Evolutionary conservation across 2,113 vertebrate species (phyloP).

Genomic region (Pseudolaguvia tuberculata): DNA sequence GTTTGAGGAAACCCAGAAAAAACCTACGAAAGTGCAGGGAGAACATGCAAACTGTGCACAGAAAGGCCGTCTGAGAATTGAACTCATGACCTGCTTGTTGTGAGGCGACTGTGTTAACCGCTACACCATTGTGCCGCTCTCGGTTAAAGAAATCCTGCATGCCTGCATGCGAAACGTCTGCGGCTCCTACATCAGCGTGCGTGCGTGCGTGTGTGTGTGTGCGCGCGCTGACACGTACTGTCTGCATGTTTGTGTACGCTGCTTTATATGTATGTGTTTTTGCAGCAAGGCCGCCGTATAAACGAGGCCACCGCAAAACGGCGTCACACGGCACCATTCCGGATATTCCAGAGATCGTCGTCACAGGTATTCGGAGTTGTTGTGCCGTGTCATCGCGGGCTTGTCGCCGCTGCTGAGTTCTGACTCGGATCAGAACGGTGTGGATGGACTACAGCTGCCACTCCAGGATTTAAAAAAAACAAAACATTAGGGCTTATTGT

Average conservation of each 20-base stretch:
- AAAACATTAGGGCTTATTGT: not conserved
- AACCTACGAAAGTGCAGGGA: too few relatives aligned
- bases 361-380: conserved; percentile 88
- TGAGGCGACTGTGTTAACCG: too few relatives aligned
- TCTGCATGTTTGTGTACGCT: conserved; percentile 86
- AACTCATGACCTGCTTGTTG: too few relatives aligned
- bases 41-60: too few relatives aligned
- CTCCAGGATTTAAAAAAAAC: conserved; percentile 71
- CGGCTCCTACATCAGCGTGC: conserved; percentile 48
- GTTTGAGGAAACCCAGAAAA: too few relatives aligned
- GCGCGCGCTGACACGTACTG: conserved; percentile 61
- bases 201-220: conserved; percentile 58
- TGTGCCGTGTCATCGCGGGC: conserved; percentile 48
- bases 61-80: too few relatives aligned
- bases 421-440: conserved; percentile 31
- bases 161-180: not conserved
- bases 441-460: conserved; percentile 70
- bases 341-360: conserved; percentile 99
- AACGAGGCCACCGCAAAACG: conserved; percentile 99
- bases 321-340: conserved; percentile 99
- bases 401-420: not conserved
- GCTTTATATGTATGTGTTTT: conserved; percentile 89
- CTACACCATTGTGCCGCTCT: too few relatives aligned
- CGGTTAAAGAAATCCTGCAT: too few relatives aligned
- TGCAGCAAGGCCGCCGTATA: conserved; percentile 90